Conservation (phyloP, 30 jellyfish, hydroid and myxozoan species). For the Chrysaora quinquecirrha region DNA sequence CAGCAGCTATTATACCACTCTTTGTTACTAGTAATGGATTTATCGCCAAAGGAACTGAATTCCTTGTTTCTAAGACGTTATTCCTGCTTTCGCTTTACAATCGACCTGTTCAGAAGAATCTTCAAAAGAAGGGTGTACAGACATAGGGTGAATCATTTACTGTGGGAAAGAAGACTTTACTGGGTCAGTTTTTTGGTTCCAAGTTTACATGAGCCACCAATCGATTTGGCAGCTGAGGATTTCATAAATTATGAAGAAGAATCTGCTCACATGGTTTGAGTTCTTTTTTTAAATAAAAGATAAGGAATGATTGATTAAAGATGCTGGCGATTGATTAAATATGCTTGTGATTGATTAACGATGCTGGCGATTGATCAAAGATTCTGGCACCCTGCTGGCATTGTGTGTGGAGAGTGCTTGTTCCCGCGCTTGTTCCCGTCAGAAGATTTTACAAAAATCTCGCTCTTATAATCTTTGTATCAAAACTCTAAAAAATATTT, state of each 20-base stretch:
- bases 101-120: background rate
- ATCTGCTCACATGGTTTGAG: conserved; percentile 55
- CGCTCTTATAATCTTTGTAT: too few species aligned
- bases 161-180: conserved; percentile 57
- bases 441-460: too few species aligned
- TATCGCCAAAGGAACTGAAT: conserved; percentile 46
- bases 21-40: conserved; percentile 48
- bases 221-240: conserved; percentile 74
- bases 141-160: conserved; percentile 56
- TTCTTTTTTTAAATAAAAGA: too few species aligned
- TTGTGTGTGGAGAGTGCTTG: too few species aligned
- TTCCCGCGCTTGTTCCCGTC: too few species aligned
- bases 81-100: conserved; percentile 22
- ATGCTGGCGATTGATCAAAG: too few species aligned
- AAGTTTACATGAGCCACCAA: conserved; percentile 68
- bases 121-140: conserved; percentile 51
- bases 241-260: conserved; percentile 46
- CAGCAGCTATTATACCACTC: conserved; percentile 26
- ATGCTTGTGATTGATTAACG: too few species aligned
- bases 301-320: too few species aligned
- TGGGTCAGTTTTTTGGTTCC: conserved; percentile 73
- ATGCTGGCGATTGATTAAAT: too few species aligned
- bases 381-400: too few species aligned
- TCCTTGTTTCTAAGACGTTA: conserved; percentile 14
- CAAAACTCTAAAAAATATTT: too few species aligned